Conservation (phyloP, 1,140 invertebrate genomes). For the Pseudomyrmex concolor region DNA sequence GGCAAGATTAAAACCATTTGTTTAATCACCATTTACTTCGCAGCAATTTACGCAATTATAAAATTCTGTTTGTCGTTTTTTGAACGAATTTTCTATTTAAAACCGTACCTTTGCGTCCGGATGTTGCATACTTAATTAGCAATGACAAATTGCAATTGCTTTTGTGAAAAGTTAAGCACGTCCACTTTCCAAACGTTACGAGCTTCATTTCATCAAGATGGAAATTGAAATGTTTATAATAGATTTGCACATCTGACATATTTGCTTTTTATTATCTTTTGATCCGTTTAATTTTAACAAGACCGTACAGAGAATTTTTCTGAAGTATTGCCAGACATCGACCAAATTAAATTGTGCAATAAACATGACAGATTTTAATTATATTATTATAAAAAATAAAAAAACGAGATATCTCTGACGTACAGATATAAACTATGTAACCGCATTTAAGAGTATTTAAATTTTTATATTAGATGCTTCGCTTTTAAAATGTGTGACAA, state of each 20-base stretch:
- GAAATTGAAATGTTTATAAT: slow-evolving; percentile 10
- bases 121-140: not conserved
- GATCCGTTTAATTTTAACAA: not conserved
- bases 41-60: slow-evolving; percentile 5
- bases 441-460: too few relatives aligned
- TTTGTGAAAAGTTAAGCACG: not conserved
- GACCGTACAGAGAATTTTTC: not conserved
- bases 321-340: slow-evolving; percentile 5
- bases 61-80: not conserved
- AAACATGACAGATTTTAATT: slow-evolving; percentile 26
- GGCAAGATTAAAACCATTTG: slow-evolving; percentile 21
- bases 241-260: not conserved
- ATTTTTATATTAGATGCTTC: not conserved
- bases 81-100: not conserved
- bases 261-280: slow-evolving; percentile 7
- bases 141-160: slow-evolving; percentile 1
- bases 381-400: too few relatives aligned
- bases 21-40: not conserved
- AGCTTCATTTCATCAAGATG: slow-evolving; percentile 36
- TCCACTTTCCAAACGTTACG: not conserved
- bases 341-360: slow-evolving; percentile 4
- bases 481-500: slow-evolving; percentile 9
- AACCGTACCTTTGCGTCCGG: not conserved
- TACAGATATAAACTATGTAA: too few relatives aligned
- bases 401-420: too few relatives aligned